Evolutionary conservation across 1,140 invertebrate genomes (phyloP).

Genomic region (Atta cephalotes): DNA sequence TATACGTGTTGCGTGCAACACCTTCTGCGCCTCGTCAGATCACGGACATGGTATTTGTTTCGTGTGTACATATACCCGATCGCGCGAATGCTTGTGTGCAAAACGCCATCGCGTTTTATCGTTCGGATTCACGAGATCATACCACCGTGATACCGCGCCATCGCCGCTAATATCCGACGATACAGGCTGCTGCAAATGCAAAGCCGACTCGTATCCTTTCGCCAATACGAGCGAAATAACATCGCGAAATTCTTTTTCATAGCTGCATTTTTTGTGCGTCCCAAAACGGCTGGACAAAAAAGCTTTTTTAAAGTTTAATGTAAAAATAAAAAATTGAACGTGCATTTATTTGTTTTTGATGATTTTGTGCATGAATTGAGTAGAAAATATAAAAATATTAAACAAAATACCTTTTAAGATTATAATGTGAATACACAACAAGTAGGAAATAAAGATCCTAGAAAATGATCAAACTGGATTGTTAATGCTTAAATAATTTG

Average conservation of each 20-base stretch:
- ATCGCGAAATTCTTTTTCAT: slow-evolving; percentile 24
- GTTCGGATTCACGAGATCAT: slow-evolving; percentile 65
- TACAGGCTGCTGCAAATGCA: slow-evolving; percentile 29
- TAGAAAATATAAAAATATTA: not conserved
- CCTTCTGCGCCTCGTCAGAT: slow-evolving; percentile 16
- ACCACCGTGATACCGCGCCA: slow-evolving; percentile 56
- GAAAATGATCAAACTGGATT: no score
- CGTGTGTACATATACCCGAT: not conserved
- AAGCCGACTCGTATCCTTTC: slow-evolving; percentile 21
- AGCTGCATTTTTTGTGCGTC: not conserved
- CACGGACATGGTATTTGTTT: slow-evolving; percentile 27
- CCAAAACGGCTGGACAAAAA: not conserved
- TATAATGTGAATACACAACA: no score
- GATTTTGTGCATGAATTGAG: not conserved
- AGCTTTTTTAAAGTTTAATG: not conserved
- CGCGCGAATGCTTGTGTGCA: not conserved
- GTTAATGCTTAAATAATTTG: no score
- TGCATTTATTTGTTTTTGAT: not conserved
- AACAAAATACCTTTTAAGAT: no score
- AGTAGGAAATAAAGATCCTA: no score
- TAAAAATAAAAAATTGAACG: slow-evolving; percentile 13
- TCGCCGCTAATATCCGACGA: slow-evolving; percentile 57
- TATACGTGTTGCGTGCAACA: slow-evolving; percentile 66
- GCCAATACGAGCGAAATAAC: slow-evolving; percentile 30
- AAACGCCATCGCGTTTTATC: slow-evolving; percentile 67